A percentile compares a stretch with the other conserved stretches of the same genome.
These are phyloP conservation scores for Odontomyia ornata DNA, from an alignment of 2,888 invertebrate species.

Conservation along the genomic window DNA sequence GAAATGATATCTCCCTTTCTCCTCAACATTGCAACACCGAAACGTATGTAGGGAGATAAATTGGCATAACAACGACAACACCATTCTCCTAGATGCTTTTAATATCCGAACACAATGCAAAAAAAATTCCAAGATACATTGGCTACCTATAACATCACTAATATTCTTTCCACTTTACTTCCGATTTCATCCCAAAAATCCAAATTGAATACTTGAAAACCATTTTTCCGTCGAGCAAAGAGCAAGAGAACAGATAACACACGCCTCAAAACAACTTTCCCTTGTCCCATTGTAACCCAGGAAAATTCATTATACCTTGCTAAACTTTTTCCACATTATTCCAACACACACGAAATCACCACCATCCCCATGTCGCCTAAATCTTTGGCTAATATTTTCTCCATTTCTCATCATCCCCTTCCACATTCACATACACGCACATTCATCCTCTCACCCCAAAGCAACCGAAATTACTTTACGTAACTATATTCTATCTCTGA, in stretches of 20 bases:
- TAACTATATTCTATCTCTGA: conserved; percentile 39
- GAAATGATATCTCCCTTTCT: too few relatives aligned
- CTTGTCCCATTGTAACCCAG: conserved; percentile 14
- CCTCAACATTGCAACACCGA: too few relatives aligned
- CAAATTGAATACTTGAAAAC: not conserved
- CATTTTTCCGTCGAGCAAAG: conserved; percentile 31
- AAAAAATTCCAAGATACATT: not conserved
- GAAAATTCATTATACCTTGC: conserved; percentile 53
- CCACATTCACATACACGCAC: conserved; percentile 25
- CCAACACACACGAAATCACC: conserved; percentile 10
- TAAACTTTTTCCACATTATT: conserved; percentile 29
- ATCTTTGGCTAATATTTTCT: not conserved
- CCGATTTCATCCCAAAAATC: not conserved
- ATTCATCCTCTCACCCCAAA: conserved; percentile 47
- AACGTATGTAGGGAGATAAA: too few relatives aligned
- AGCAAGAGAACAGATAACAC: conserved; percentile 47
- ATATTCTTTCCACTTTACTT: too few relatives aligned
- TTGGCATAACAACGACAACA: too few relatives aligned
- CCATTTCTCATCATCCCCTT: not conserved
- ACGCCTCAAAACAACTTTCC: conserved; percentile 49
- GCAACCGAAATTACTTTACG: conserved; percentile 21
- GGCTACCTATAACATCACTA: not conserved
- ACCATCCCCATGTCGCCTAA: too few relatives aligned
- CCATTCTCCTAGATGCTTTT: too few relatives aligned
- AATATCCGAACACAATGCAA: too few relatives aligned